A percentile compares a stretch with the other conserved stretches of the same genome.
These are phyloP conservation scores for Diachasmimorpha longicaudata DNA, from an alignment of 1,140 invertebrate genomes.

Conservation along the genomic window DNA sequence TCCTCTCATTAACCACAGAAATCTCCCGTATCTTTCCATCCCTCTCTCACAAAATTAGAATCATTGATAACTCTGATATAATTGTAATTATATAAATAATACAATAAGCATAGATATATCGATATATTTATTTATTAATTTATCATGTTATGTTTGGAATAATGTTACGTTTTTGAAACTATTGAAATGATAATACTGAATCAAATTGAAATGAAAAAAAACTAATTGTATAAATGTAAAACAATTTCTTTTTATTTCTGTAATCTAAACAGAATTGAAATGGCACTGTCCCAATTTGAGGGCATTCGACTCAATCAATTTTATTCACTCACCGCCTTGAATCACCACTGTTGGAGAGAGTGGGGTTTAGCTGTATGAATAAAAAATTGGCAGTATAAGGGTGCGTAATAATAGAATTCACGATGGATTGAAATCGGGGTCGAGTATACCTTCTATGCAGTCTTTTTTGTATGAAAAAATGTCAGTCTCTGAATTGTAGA, in stretches of 20 bases:
- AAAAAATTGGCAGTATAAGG: slow-evolving; percentile 1
- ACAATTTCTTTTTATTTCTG: not conserved
- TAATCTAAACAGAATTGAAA: not conserved
- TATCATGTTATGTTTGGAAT: slow-evolving; percentile 51
- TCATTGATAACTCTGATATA: slow-evolving; percentile 17
- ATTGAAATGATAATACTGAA: not conserved
- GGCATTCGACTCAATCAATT: not conserved
- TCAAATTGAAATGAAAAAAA: not conserved
- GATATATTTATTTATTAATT: slow-evolving; percentile 57
- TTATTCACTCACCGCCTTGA: not conserved
- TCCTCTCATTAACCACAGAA: too few relatives aligned
- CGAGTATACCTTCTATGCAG: not conserved
- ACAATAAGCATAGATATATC: slow-evolving; percentile 33
- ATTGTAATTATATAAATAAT: slow-evolving; percentile 33
- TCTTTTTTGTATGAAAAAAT: not conserved
- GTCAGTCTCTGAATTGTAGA: not conserved
- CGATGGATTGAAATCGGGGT: not conserved
- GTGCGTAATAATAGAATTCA: slow-evolving; percentile 13
- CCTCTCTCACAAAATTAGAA: not conserved
- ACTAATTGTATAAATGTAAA: not conserved
- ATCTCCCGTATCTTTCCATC: too few relatives aligned
- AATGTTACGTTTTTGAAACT: slow-evolving; percentile 45
- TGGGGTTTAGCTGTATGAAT: slow-evolving; percentile 4
- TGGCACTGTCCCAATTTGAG: not conserved
- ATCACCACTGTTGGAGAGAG: not conserved